Percentiles rank a stretch among this genome's conserved stretches.
These are phyloP conservation scores for Ditula angustiorana DNA, from an alignment of 2,888 invertebrate genomes.

Conservation along the genomic window DNA sequence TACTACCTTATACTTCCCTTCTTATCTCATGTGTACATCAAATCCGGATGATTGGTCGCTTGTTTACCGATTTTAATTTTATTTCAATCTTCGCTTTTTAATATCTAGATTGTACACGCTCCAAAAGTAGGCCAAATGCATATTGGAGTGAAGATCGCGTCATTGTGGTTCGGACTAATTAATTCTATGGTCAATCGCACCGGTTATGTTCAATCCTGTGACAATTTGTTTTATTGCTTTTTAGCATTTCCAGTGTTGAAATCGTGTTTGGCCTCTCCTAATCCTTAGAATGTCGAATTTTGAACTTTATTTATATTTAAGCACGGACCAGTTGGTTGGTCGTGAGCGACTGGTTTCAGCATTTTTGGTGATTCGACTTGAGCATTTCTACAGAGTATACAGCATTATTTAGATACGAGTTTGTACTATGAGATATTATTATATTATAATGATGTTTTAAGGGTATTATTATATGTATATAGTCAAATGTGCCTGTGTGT, in stretches of 20 bases:
- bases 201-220: constrained; percentile 43
- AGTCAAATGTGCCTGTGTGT: constrained; percentile 64
- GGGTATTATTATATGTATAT: constrained; percentile 51
- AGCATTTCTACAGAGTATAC: constrained; percentile 53
- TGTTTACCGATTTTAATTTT: not conserved
- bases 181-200: constrained; percentile 37
- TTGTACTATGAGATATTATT: constrained; percentile 51
- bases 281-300: constrained; percentile 46
- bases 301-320: constrained; percentile 52
- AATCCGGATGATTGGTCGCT: not conserved
- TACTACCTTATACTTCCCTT: not conserved
- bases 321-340: constrained; percentile 47
- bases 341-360: constrained; percentile 39
- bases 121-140: not conserved
- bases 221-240: constrained; percentile 48
- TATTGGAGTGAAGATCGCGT: not conserved
- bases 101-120: not conserved
- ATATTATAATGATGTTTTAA: constrained; percentile 51
- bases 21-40: not conserved
- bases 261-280: constrained; percentile 51
- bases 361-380: constrained; percentile 73
- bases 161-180: constrained; percentile 36
- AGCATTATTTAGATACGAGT: constrained; percentile 51
- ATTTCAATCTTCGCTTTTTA: not conserved
- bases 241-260: constrained; percentile 54